phyloP scores from a whole-genome alignment of 2,888 invertebrate genomes.

The Trachelus iudaicus region DNA sequence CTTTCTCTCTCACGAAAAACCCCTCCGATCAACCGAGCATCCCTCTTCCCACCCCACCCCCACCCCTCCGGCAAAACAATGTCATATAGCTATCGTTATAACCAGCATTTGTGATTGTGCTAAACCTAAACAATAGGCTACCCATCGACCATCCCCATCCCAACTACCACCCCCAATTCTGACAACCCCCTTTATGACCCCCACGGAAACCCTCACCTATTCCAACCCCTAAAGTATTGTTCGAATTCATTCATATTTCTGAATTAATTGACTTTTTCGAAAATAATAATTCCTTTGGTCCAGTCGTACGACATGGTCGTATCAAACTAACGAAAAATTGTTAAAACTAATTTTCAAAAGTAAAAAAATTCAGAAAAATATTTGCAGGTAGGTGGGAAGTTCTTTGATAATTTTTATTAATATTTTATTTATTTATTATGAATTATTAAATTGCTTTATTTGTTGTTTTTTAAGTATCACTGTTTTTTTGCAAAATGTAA shows the following conservation, averaged over 20 bases:
- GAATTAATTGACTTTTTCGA: slow-evolving; percentile 45
- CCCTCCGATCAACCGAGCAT: not conserved
- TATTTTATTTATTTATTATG: not conserved
- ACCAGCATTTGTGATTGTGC: slow-evolving; percentile 50
- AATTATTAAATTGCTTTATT: not conserved
- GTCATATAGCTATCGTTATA: slow-evolving; percentile 31
- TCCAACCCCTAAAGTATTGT: slow-evolving; percentile 22
- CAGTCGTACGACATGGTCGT: not conserved
- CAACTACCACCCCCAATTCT: slow-evolving; percentile 6
- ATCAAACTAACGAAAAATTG: not conserved
- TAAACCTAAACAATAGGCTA: slow-evolving; percentile 51
- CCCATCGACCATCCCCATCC: slow-evolving; percentile 41
- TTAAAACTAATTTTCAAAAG: too few species aligned
- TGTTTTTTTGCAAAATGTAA: not conserved
- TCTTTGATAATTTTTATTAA: not conserved
- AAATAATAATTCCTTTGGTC: not conserved
- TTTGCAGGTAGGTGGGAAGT: too few species aligned
- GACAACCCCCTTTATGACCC: slow-evolving; percentile 11
- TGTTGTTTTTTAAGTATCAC: not conserved
- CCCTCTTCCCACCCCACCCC: not conserved
- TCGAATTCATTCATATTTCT: slow-evolving; percentile 45
- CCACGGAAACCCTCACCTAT: slow-evolving; percentile 23
- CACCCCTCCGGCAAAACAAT: slow-evolving; percentile 30
- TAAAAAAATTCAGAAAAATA: too few species aligned
- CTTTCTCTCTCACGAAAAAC: slow-evolving; percentile 2